phyloP scores from a whole-genome alignment of 2,797 vertebrate genomes.

The Benthosema pterotum region DNA sequence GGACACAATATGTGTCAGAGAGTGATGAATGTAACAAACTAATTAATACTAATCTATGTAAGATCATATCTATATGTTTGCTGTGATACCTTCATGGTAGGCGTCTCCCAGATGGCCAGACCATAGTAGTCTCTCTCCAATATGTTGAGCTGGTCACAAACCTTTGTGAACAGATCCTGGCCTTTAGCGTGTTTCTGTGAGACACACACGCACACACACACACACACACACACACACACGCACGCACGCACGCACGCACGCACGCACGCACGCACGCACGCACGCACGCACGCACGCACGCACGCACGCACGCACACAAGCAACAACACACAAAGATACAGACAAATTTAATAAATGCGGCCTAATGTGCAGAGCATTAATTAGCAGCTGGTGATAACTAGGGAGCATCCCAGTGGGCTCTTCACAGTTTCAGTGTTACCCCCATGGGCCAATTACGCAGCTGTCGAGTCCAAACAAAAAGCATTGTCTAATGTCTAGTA shows the following conservation, averaged over 20 bases:
- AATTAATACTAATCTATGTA: too few relatives aligned
- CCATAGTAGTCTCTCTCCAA: constrained; percentile 97
- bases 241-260: too few relatives aligned
- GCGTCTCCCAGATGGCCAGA: constrained; percentile 88
- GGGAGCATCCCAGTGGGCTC: neutral
- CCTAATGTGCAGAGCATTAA: neutral
- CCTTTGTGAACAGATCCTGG: constrained; percentile 92
- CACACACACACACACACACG: constrained; percentile 7
- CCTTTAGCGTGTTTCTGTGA: constrained; percentile 94
- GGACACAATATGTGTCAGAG: too few relatives aligned
- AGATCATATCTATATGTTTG: neutral
- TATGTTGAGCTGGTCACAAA: constrained; percentile 96
- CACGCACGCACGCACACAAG: too few relatives aligned
- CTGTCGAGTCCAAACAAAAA: neutral
- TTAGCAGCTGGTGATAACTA: neutral
- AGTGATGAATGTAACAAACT: too few relatives aligned
- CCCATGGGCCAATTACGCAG: neutral
- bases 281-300: too few relatives aligned
- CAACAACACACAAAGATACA: too few relatives aligned
- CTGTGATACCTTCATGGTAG: constrained; percentile 84
- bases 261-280: too few relatives aligned
- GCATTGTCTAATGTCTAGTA: too few relatives aligned
- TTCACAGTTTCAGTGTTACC: too few relatives aligned
- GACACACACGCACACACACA: constrained; percentile 57
- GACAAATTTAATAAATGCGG: too few relatives aligned